These are phyloP conservation scores for Narcine bancroftii DNA, from an alignment of 2,113 vertebrate genomes.

Conservation along the genomic window DNA sequence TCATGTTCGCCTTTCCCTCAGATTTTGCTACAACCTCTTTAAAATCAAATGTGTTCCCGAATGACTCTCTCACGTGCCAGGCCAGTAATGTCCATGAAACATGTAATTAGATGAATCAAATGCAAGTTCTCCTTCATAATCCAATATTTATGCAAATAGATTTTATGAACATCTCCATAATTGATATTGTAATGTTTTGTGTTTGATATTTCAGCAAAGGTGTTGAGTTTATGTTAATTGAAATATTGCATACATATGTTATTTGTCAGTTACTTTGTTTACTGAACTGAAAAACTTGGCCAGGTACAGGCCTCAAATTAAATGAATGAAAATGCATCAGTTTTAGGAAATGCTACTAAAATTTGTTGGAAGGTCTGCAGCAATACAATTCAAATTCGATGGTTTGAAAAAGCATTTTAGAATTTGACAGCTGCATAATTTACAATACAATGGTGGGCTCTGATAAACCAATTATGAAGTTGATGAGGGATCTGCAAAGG, in stretches of 20 bases:
- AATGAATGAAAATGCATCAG: not conserved
- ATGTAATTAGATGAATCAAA: not conserved
- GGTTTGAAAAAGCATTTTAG: not conserved
- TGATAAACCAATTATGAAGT: not conserved
- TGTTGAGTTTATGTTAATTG: not conserved
- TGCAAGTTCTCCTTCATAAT: not conserved
- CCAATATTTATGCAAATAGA: not conserved
- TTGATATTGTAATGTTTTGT: too few species aligned
- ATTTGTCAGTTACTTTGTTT: too few species aligned
- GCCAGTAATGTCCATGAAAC: not conserved
- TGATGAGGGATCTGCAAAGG: not conserved
- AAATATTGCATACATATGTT: too few species aligned
- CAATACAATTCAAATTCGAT: not conserved
- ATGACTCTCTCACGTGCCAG: not conserved
- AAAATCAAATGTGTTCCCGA: not conserved
- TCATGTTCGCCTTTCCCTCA: too few species aligned
- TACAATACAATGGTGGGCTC: too few species aligned
- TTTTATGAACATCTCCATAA: not conserved
- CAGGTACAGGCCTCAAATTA: not conserved
- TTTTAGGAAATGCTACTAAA: not conserved
- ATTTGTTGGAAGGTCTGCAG: not conserved
- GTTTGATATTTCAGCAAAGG: not conserved
- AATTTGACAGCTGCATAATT: not conserved
- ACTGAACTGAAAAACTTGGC: not conserved
- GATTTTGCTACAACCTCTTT: too few species aligned